Evolutionary conservation across 2,888 invertebrate species (phyloP).

Genomic region (Apamea epomidion): DNA sequence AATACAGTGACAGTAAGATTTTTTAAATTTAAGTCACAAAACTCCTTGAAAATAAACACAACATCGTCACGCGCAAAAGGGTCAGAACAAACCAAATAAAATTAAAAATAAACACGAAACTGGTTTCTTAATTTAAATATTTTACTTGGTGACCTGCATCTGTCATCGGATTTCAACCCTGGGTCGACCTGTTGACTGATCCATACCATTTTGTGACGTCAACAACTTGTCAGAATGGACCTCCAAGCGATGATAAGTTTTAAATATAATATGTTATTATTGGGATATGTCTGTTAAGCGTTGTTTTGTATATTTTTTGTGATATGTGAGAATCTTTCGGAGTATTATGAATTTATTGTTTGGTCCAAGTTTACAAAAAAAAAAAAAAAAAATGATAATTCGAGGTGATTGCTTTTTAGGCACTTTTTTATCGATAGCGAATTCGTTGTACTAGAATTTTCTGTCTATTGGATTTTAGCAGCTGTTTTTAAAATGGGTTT

Average conservation of each 20-base stretch:
- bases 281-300: neutral
- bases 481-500: neutral
- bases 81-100: slow-evolving; percentile 2
- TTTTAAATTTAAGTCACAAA: neutral
- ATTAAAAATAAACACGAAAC: slow-evolving; percentile 38
- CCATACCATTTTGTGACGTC: slow-evolving; percentile 38
- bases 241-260: slow-evolving; percentile 21
- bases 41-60: neutral
- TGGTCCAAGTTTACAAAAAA: neutral
- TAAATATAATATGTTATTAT: slow-evolving; percentile 6
- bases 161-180: slow-evolving; percentile 50
- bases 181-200: slow-evolving; percentile 56
- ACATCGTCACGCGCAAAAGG: neutral
- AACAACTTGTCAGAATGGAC: slow-evolving; percentile 34
- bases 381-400: neutral
- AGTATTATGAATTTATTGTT: neutral
- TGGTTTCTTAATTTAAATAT: slow-evolving; percentile 36
- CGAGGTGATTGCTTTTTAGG: neutral
- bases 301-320: neutral
- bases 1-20: too few species aligned
- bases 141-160: slow-evolving; percentile 57
- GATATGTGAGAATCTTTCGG: neutral
- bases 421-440: neutral
- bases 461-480: neutral
- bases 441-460: neutral